Conservation (phyloP, 2,888 invertebrate genomes). For the Temnothorax unifasciatus region DNA sequence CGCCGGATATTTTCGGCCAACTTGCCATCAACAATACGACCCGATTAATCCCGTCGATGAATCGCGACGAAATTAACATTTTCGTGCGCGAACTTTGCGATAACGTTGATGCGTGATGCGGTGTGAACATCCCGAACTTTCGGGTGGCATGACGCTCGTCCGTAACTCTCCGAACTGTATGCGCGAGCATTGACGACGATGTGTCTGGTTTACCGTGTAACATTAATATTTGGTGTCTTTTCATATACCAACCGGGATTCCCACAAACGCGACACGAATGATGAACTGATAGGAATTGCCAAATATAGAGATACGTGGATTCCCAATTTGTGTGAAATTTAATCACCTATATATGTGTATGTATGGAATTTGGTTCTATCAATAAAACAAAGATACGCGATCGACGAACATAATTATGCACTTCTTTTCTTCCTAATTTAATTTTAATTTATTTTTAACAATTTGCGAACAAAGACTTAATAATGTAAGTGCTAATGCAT, state of each 20-base stretch:
- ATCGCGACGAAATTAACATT: constrained; percentile 35
- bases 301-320: background rate
- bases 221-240: constrained; percentile 35
- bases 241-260: background rate
- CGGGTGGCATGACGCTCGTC: background rate
- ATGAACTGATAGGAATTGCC: background rate
- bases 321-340: background rate
- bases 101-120: constrained; percentile 38
- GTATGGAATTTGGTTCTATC: background rate
- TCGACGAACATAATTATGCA: background rate
- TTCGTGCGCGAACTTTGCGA: constrained; percentile 31
- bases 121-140: constrained; percentile 27
- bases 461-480: background rate
- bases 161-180: constrained; percentile 33
- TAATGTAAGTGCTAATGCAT: background rate
- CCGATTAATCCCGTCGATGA: constrained; percentile 16
- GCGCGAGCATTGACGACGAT: constrained; percentile 19
- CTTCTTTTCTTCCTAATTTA: background rate
- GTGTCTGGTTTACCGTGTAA: constrained; percentile 19
- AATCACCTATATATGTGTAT: background rate
- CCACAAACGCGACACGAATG: background rate
- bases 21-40: background rate
- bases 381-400: background rate
- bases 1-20: constrained; percentile 7
- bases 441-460: background rate